Evolutionary conservation across 2,888 invertebrate genomes (phyloP).

Genomic region (Pristionchus arcanus): DNA sequence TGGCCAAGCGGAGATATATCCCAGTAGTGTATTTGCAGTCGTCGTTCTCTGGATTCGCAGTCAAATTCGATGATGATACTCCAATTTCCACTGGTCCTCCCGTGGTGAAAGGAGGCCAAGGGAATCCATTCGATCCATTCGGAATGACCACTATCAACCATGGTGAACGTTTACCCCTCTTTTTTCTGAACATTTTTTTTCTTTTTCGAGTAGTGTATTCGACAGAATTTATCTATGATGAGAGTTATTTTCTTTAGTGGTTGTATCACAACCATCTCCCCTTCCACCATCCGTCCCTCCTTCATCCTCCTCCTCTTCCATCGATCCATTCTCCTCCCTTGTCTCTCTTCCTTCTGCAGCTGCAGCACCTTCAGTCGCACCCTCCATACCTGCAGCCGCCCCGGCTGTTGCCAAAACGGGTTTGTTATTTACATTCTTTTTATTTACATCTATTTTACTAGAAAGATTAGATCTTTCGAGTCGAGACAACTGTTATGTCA

Average conservation of each 20-base stretch:
- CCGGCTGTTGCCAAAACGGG: not conserved
- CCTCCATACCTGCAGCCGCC: not conserved
- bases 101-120: not conserved
- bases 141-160: not conserved
- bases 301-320: not conserved
- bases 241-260: not conserved
- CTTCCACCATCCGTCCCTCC: not conserved
- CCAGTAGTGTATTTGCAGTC: not conserved
- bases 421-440: not conserved
- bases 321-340: not conserved
- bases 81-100: not conserved
- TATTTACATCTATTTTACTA: not conserved
- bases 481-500: no score
- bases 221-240: no score
- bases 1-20: no score
- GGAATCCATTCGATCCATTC: constrained; percentile 39
- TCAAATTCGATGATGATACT: constrained; percentile 46
- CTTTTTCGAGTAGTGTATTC: no score
- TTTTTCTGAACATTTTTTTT: no score
- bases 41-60: constrained; percentile 41
- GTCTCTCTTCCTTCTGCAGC: not conserved
- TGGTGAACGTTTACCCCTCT: not conserved
- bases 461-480: no score
- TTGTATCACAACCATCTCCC: not conserved
- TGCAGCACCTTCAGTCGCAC: not conserved